These are phyloP conservation scores for Urosaurus nigricauda DNA, from an alignment of 2,797 vertebrate genomes.

Conservation along the genomic window DNA sequence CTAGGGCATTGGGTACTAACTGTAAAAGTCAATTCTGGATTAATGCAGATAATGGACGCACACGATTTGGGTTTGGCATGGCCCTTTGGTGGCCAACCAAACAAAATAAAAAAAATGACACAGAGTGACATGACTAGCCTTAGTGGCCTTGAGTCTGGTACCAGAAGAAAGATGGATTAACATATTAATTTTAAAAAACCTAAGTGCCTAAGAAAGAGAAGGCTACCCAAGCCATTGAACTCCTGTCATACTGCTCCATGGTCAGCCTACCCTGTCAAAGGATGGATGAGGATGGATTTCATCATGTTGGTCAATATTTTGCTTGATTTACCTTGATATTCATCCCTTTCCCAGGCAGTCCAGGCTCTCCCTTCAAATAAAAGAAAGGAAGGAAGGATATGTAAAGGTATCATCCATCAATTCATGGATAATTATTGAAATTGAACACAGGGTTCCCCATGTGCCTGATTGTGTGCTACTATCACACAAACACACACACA, in stretches of 20 bases:
- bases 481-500: too few species aligned
- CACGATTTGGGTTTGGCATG: too few species aligned
- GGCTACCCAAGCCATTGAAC: too few species aligned
- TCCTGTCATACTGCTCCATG: not conserved
- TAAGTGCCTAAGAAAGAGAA: not conserved
- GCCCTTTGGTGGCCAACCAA: too few species aligned
- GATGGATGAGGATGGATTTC: not conserved
- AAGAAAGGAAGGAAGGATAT: not conserved
- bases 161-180: too few species aligned
- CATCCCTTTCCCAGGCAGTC: constrained; percentile 80
- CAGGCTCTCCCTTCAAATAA: constrained; percentile 76
- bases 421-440: not conserved
- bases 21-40: too few species aligned
- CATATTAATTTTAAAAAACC: not conserved
- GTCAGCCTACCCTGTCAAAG: not conserved
- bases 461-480: too few species aligned
- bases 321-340: constrained; percentile 84
- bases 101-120: too few species aligned
- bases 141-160: too few species aligned
- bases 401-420: not conserved
- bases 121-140: too few species aligned
- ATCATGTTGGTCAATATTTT: not conserved
- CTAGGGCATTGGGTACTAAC: too few species aligned
- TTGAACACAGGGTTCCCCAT: not conserved
- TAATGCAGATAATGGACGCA: too few species aligned